phyloP scores from a whole-genome alignment of 2,888 invertebrate genomes.

The Alentia gelatinosa region DNA sequence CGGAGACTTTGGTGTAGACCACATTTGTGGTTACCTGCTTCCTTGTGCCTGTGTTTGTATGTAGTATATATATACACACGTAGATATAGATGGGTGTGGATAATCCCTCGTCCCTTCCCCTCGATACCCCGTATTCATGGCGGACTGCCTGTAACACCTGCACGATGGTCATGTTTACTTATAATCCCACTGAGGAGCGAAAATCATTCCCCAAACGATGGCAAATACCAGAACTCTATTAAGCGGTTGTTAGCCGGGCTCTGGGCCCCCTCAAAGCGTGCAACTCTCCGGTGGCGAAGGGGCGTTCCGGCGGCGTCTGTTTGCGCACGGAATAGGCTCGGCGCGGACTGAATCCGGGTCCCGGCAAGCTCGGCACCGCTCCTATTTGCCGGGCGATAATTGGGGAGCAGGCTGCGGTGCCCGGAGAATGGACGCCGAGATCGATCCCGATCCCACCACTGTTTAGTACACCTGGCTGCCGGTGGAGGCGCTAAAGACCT shows the following conservation, averaged over 20 bases:
- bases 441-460: conserved; percentile 1
- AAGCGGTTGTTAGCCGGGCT: neutral
- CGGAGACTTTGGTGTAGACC: neutral
- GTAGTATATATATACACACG: neutral
- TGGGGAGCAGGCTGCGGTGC: neutral
- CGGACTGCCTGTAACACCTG: neutral
- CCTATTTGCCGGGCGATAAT: conserved; percentile 8
- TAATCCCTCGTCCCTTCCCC: neutral
- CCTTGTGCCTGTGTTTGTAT: neutral
- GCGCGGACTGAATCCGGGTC: neutral
- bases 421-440: neutral
- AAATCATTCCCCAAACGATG: conserved; percentile 23
- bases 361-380: neutral
- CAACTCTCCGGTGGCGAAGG: too few species aligned
- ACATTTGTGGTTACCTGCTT: conserved; percentile 1
- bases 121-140: neutral
- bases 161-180: conserved; percentile 12
- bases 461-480: conserved; percentile 9
- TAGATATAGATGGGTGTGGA: neutral
- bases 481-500: neutral
- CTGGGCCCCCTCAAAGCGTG: neutral
- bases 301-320: neutral
- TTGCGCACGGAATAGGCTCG: conserved; percentile 26
- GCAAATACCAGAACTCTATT: conserved; percentile 47
- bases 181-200: neutral